Conservation (phyloP, 2,888 invertebrate genomes). For the Pharmacophagus antenor region DNA sequence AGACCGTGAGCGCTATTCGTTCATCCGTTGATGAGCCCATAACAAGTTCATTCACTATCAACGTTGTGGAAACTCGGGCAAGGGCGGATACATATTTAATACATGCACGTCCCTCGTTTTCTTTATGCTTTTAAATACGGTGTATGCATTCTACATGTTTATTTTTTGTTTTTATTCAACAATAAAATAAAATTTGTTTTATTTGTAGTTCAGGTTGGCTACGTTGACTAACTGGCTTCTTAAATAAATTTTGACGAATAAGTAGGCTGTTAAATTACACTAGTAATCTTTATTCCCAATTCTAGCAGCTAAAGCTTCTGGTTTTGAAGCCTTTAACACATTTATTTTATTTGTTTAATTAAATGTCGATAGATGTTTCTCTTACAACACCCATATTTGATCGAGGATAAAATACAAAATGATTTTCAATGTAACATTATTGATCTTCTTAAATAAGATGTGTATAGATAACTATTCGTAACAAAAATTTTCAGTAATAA, state of each 20-base stretch:
- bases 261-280: not conserved
- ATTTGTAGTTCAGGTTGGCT: not conserved
- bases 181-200: not conserved
- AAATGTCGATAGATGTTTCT: too few species aligned
- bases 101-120: constrained; percentile 14
- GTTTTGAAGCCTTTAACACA: not conserved
- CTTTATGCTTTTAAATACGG: constrained; percentile 3
- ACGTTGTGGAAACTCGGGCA: constrained; percentile 73
- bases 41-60: constrained; percentile 60
- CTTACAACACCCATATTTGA: too few species aligned
- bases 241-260: not conserved
- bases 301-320: too few species aligned
- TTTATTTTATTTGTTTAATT: too few species aligned
- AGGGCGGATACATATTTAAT: constrained; percentile 52
- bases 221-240: not conserved
- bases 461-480: too few species aligned
- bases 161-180: not conserved
- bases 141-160: constrained; percentile 12
- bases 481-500: too few species aligned
- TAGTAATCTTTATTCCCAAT: not conserved
- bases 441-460: too few species aligned
- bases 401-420: too few species aligned
- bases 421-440: too few species aligned
- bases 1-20: constrained; percentile 60
- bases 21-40: constrained; percentile 58